Percentiles rank a stretch among this genome's conserved stretches.
phyloP scores from a whole-genome alignment of 2,888 invertebrate genomes.

The Clivina fossor region DNA sequence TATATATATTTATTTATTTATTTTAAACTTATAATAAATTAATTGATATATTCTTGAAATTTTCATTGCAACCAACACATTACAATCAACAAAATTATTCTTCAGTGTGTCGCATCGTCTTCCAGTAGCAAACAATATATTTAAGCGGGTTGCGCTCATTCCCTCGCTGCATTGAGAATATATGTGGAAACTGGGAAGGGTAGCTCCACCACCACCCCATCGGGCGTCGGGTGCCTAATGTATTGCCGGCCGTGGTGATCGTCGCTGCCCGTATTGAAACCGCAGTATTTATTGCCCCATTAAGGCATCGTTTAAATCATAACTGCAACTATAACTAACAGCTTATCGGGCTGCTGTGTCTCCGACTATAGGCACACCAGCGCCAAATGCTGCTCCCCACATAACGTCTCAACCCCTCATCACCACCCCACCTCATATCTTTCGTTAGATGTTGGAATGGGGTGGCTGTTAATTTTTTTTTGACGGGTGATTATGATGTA shows the following conservation, averaged over 20 bases:
- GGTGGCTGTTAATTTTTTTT: conserved; percentile 9
- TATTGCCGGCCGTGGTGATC: conserved; percentile 52
- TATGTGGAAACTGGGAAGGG: too few relatives aligned
- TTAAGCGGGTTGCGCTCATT: too few relatives aligned
- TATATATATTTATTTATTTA: too few relatives aligned
- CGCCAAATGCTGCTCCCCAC: conserved; percentile 27
- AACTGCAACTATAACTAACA: conserved; percentile 58
- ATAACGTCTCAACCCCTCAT: conserved; percentile 20
- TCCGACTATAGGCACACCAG: too few relatives aligned
- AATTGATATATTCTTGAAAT: too few relatives aligned
- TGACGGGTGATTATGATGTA: too few relatives aligned
- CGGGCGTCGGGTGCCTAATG: conserved; percentile 47
- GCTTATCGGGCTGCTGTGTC: conserved; percentile 46
- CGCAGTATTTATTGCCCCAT: conserved; percentile 64
- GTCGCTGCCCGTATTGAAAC: conserved; percentile 59
- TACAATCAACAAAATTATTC: too few relatives aligned
- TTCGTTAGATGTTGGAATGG: conserved; percentile 20
- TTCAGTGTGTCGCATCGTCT: too few relatives aligned
- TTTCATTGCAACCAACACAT: too few relatives aligned
- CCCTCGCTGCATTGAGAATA: too few relatives aligned
- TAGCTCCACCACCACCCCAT: conserved; percentile 9
- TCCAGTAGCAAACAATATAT: too few relatives aligned
- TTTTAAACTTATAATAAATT: too few relatives aligned
- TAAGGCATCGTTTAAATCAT: conserved; percentile 63
- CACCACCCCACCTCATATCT: neutral